A percentile compares a stretch with the other conserved stretches of the same genome.
Evolutionary conservation across 2,113 vertebrate genomes (phyloP).

Genomic region (Eudorcas thomsonii): DNA sequence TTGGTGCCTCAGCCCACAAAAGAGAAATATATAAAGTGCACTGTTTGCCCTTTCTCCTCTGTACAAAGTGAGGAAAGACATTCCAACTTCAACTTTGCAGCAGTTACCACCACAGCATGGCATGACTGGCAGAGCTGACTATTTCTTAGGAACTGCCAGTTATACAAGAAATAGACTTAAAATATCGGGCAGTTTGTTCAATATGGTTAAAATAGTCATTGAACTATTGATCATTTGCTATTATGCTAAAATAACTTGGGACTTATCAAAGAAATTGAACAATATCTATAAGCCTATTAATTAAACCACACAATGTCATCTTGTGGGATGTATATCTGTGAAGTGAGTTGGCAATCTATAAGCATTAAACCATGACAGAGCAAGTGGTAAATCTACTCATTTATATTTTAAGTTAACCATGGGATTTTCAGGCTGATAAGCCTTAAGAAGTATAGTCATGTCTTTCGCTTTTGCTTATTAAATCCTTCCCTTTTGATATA

Average conservation of each 20-base stretch:
- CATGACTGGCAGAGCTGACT: not conserved
- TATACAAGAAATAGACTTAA: not conserved
- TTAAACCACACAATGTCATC: not conserved
- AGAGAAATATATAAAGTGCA: not conserved
- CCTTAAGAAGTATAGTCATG: not conserved
- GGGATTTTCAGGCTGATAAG: not conserved
- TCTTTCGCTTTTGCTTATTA: not conserved
- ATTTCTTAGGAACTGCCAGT: not conserved
- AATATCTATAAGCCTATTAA: not conserved
- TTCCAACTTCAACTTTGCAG: not conserved
- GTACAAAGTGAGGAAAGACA: not conserved
- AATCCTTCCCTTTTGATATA: not conserved
- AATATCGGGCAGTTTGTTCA: not conserved
- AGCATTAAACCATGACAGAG: not conserved
- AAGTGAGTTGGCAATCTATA: not conserved
- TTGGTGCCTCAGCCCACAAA: not conserved
- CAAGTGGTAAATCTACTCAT: not conserved
- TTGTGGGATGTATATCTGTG: not conserved
- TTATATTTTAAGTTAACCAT: constrained; percentile 4
- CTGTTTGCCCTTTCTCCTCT: not conserved
- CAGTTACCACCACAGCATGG: not conserved
- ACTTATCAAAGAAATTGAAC: not conserved
- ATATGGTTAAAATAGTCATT: not conserved
- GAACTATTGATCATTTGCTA: constrained; percentile 14
- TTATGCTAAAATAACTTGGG: not conserved